Evolutionary conservation across 2,888 invertebrate genomes (phyloP).

Genomic region (Ptilodon capucinus): DNA sequence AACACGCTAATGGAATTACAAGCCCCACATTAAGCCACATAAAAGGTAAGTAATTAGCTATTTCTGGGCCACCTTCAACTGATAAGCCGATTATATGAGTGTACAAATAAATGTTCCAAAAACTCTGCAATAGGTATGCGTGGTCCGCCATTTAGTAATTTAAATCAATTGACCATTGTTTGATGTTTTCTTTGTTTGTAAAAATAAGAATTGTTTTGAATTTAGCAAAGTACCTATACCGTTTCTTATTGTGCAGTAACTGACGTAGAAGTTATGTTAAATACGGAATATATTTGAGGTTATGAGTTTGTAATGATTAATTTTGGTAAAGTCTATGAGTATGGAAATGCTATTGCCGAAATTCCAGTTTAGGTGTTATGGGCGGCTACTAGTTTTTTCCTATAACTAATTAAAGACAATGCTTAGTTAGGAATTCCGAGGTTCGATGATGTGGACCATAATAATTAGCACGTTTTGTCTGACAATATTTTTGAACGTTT

Average conservation of each 20-base stretch:
- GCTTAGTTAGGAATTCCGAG: too few species aligned
- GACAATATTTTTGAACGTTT: too few species aligned
- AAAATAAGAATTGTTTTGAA: not conserved
- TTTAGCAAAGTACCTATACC: not conserved
- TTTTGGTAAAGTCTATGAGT: too few species aligned
- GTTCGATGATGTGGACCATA: too few species aligned
- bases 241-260: not conserved
- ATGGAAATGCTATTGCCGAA: too few species aligned
- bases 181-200: not conserved
- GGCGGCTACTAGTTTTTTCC: too few species aligned
- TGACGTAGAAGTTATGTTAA: too few species aligned
- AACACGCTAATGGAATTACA: not conserved
- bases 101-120: not conserved
- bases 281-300: too few species aligned
- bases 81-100: not conserved
- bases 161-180: not conserved
- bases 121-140: not conserved
- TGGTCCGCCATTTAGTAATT: not conserved
- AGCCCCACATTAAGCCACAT: slow-evolving; percentile 3
- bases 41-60: slow-evolving; percentile 28
- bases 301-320: too few species aligned
- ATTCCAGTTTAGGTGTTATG: too few species aligned
- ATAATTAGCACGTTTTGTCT: too few species aligned
- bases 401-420: too few species aligned
- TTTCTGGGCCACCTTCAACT: slow-evolving; percentile 12